phyloP scores from a whole-genome alignment of 2,888 invertebrate genomes.

The Corythucha ciliata region DNA sequence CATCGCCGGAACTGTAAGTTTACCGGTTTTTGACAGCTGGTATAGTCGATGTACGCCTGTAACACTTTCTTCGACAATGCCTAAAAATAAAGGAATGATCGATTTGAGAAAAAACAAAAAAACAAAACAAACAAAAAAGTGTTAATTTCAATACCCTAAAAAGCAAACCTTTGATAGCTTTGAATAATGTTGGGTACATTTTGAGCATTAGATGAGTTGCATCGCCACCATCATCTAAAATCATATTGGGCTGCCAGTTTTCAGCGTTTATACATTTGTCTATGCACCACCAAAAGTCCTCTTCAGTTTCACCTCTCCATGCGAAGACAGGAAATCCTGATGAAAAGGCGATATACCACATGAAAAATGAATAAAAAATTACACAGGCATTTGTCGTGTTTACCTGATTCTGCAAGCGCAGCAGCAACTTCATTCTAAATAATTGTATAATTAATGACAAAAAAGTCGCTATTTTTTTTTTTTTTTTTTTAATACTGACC shows the following conservation, averaged over 20 bases:
- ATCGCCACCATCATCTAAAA: slow-evolving; percentile 94
- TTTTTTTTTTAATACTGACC: slow-evolving; percentile 42
- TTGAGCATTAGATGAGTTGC: slow-evolving; percentile 93
- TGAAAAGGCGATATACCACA: slow-evolving; percentile 10
- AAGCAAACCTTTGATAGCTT: slow-evolving; percentile 70
- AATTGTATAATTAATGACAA: slow-evolving; percentile 20
- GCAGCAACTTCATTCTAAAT: slow-evolving; percentile 90
- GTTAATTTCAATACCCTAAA: neutral
- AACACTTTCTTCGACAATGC: slow-evolving; percentile 94
- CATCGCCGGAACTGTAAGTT: slow-evolving; percentile 93
- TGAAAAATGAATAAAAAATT: neutral
- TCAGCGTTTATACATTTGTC: slow-evolving; percentile 87
- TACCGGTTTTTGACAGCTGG: slow-evolving; percentile 88
- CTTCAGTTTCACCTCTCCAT: slow-evolving; percentile 95
- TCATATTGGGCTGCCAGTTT: slow-evolving; percentile 96
- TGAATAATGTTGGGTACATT: slow-evolving; percentile 87
- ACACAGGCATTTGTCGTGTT: no score
- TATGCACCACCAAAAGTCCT: slow-evolving; percentile 99
- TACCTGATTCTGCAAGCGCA: slow-evolving; percentile 79
- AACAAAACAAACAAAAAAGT: no score
- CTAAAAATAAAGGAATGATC: slow-evolving; percentile 46
- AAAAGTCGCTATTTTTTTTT: neutral
- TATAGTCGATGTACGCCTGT: slow-evolving; percentile 96
- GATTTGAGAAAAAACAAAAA: no score
- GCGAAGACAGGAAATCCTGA: slow-evolving; percentile 74